Conservation (phyloP, 1,140 invertebrate species). For the Holcopasites calliopsidis region DNA sequence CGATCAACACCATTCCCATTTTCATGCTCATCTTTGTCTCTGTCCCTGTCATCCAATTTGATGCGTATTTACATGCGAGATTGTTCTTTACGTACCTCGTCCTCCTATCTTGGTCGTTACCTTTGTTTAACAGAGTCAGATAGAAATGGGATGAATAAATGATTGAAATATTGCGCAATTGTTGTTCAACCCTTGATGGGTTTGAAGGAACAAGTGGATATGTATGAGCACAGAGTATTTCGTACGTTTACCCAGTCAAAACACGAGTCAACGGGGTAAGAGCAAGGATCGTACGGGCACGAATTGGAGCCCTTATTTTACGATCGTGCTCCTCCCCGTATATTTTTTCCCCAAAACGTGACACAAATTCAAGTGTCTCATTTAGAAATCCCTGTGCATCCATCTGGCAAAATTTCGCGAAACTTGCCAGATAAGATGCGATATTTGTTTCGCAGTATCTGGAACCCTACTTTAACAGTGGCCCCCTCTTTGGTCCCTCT, state of each 20-base stretch:
- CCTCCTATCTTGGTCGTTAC: conserved; percentile 17
- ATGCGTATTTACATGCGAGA: conserved; percentile 44
- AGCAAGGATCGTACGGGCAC: not conserved
- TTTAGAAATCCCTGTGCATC: too few relatives aligned
- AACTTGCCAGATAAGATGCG: not conserved
- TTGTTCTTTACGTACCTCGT: not conserved
- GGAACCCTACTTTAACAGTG: not conserved
- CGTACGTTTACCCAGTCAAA: conserved; percentile 39
- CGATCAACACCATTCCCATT: conserved; percentile 37
- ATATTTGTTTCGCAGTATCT: not conserved
- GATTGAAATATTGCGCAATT: not conserved
- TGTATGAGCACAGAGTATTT: conserved; percentile 30
- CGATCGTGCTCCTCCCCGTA: not conserved
- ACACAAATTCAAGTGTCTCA: not conserved
- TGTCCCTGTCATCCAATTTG: not conserved
- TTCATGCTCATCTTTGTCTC: not conserved
- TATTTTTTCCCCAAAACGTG: not conserved
- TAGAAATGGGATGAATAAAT: not conserved
- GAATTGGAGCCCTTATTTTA: not conserved
- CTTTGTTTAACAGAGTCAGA: not conserved
- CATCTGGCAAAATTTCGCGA: not conserved
- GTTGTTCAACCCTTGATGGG: not conserved
- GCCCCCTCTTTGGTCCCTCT: not conserved
- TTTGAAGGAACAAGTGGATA: conserved; percentile 23
- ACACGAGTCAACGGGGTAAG: conserved; percentile 26